Evolutionary conservation across 2,888 invertebrate species (phyloP).

Genomic region (Leptinotarsa rubiginosa): DNA sequence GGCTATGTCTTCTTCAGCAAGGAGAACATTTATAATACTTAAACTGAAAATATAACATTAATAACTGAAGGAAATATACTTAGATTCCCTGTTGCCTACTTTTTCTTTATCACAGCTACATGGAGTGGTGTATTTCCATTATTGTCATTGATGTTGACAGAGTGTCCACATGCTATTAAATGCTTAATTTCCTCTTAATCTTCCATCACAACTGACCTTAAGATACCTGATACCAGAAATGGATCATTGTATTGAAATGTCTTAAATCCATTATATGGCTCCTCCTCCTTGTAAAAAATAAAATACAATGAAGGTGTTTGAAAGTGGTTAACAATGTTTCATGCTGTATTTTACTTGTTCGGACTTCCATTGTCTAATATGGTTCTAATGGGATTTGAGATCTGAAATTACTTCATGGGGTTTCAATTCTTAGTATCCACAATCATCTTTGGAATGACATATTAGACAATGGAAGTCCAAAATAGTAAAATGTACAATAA

Average conservation of each 20-base stretch:
- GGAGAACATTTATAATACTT: conserved; percentile 49
- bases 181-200: conserved; percentile 48
- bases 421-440: too few species aligned
- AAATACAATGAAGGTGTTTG: not conserved
- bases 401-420: too few species aligned
- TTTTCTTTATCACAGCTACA: conserved; percentile 47
- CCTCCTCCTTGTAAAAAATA: not conserved
- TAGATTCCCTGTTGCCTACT: not conserved
- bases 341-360: too few species aligned
- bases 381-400: too few species aligned
- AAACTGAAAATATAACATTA: conserved; percentile 47
- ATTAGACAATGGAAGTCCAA: too few species aligned
- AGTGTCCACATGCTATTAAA: conserved; percentile 46
- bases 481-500: too few species aligned
- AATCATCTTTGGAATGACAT: too few species aligned
- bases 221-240: conserved; percentile 44
- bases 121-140: conserved; percentile 56
- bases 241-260: conserved; percentile 47
- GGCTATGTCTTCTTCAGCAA: conserved; percentile 47
- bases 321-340: too few species aligned
- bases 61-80: not conserved
- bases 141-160: conserved; percentile 54
- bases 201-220: conserved; percentile 48
- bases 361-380: too few species aligned
- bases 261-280: not conserved